Conservation (phyloP, 2,113 vertebrate species). For the Argyrosomus japonicus region DNA sequence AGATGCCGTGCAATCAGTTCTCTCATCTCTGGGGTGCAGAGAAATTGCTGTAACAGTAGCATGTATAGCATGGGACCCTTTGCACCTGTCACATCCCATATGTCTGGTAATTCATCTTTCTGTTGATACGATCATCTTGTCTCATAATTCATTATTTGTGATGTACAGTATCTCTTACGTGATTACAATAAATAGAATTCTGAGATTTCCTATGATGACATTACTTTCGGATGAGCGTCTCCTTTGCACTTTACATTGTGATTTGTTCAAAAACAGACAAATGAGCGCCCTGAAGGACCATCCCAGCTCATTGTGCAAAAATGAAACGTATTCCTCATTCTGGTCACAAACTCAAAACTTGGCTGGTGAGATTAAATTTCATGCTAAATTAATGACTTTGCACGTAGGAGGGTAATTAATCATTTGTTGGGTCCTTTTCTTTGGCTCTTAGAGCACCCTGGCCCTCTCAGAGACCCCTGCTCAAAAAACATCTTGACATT, state of each 20-base stretch:
- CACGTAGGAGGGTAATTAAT: conserved; percentile 68
- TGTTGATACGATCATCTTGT: conserved; percentile 40
- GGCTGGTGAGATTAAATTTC: conserved; percentile 55
- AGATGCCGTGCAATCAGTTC: conserved; percentile 40
- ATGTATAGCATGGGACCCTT: conserved; percentile 30
- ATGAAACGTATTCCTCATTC: conserved; percentile 54
- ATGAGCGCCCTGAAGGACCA: conserved; percentile 14
- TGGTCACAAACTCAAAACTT: conserved; percentile 45
- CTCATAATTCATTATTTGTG: conserved; percentile 57
- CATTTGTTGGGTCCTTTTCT: conserved; percentile 55
- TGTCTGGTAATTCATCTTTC: conserved; percentile 61
- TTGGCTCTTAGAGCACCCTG: conserved; percentile 8
- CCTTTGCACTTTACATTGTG: conserved; percentile 3
- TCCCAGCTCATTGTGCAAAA: conserved; percentile 13
- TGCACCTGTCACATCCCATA: conserved; percentile 58
- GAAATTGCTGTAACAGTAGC: conserved; percentile 6
- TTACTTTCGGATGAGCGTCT: background rate
- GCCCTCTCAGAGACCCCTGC: conserved; percentile 47
- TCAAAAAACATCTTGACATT: conserved; percentile 69
- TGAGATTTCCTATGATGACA: background rate
- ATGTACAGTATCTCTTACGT: conserved; percentile 2
- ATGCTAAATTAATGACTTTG: conserved; percentile 56
- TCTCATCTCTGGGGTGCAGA: conserved; percentile 42
- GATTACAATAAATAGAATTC: conserved; percentile 30
- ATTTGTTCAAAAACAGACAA: conserved; percentile 26